A percentile compares a stretch with the other conserved stretches of the same genome.
These are phyloP conservation scores for Nerophis ophidion DNA, from an alignment of 2,113 vertebrate species.

Conservation along the genomic window DNA sequence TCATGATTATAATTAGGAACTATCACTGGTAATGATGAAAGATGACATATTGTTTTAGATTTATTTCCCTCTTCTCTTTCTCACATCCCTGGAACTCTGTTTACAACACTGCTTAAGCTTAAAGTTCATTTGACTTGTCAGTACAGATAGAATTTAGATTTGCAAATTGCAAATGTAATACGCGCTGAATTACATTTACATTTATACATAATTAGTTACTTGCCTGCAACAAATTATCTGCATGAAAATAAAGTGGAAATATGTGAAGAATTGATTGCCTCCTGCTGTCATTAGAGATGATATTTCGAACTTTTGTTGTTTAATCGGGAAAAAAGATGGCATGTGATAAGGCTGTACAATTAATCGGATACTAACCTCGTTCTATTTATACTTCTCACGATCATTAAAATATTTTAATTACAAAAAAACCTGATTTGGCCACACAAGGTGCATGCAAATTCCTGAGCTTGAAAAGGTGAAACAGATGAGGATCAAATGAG, in stretches of 20 bases:
- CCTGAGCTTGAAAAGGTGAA: too few relatives aligned
- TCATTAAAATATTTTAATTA: too few relatives aligned
- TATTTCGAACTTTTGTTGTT: slow-evolving; percentile 15
- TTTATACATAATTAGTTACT: neutral
- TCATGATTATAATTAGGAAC: slow-evolving; percentile 24
- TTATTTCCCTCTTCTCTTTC: neutral
- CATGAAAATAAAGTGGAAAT: slow-evolving; percentile 7
- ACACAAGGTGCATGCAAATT: too few relatives aligned
- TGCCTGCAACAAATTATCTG: neutral
- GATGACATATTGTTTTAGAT: neutral
- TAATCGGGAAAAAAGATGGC: slow-evolving; percentile 6
- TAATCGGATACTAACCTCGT: too few relatives aligned
- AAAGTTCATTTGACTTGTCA: neutral
- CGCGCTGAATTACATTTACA: neutral
- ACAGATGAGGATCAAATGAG: too few relatives aligned
- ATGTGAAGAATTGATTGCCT: neutral
- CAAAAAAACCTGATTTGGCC: too few relatives aligned
- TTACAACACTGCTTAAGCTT: neutral
- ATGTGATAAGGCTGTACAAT: slow-evolving; percentile 1
- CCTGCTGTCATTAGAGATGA: slow-evolving; percentile 5
- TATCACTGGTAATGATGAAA: slow-evolving; percentile 9
- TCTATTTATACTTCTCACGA: too few relatives aligned
- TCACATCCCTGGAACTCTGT: neutral
- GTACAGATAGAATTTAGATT: too few relatives aligned
- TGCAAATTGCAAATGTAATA: slow-evolving; percentile 1